Evolutionary conservation across 23 tunicate species (phyloP).

Genomic region (Trididemnum clinides): DNA sequence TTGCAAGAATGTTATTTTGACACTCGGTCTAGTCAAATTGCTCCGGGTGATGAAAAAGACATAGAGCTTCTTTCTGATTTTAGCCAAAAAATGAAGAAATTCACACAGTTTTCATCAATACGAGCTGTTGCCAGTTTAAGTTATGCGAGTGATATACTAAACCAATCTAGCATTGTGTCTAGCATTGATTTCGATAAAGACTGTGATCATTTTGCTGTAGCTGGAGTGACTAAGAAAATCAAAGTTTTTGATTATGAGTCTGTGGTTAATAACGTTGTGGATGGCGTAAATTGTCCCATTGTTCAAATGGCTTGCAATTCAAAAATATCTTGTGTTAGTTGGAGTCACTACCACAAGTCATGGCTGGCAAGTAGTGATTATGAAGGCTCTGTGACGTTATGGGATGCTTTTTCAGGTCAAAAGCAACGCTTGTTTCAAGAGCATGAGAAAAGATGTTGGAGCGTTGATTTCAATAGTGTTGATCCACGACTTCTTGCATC

Average conservation of each 20-base stretch:
- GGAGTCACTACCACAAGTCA: constrained; percentile 95
- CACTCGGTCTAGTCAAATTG: constrained; percentile 69
- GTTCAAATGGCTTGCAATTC: constrained; percentile 96
- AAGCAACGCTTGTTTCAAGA: constrained; percentile 77
- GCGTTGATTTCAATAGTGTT: constrained; percentile 96
- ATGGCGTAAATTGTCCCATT: constrained; percentile 79
- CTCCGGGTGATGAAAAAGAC: constrained; percentile 61
- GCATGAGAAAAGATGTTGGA: constrained; percentile 99
- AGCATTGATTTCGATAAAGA: constrained; percentile 97
- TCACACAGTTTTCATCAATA: constrained; percentile 79
- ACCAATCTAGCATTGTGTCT: constrained; percentile 91
- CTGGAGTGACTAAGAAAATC: constrained; percentile 97
- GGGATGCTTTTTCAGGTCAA: constrained; percentile 96
- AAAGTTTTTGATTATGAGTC: constrained; percentile 96
- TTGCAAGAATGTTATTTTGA: constrained; percentile 83
- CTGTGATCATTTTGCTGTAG: constrained; percentile 97
- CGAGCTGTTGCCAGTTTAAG: constrained; percentile 78
- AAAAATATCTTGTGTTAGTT: constrained; percentile 91
- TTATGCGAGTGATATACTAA: constrained; percentile 86
- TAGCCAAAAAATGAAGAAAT: constrained; percentile 64
- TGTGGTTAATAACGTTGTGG: constrained; percentile 83
- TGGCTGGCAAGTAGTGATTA: constrained; percentile 97
- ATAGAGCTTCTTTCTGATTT: constrained; percentile 72
- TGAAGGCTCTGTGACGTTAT: constrained; percentile 89
- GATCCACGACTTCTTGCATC: constrained; percentile 93